Evolutionary conservation across 2,888 invertebrate species (phyloP), one percentile per base, ranked within the genome.

Genomic region (Rhyacophila evoluta): DNA sequence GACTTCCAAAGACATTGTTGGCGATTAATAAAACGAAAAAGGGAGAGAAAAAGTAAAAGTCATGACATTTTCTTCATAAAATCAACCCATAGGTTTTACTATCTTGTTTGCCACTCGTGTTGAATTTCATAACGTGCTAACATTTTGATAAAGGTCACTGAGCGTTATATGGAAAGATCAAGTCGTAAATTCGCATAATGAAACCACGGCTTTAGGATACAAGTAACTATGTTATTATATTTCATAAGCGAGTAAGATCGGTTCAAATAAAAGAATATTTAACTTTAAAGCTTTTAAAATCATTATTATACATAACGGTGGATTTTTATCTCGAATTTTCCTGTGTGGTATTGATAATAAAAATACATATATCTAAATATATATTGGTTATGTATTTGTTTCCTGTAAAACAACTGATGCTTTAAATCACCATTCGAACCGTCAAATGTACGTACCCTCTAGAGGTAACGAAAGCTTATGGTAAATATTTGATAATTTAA

Each of bases 91-190:
- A 55, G 19, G 55, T 38, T 69, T 39, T 38, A 73, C 38, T 39
- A 29, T 29, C 25, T 27, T 4, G 68, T 33, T 19, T 55, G 10
- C 55, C 19, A 55, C 77, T 75, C 72, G 79, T 78, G 79, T 81
- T 79, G 77, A 79, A 78, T 73, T 75, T 71, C 79, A 41, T 81
- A 81, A 81, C 81, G 81, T 81, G 81, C 77, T 81, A 81, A 81
- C 81, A 81, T 81, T 81, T 55, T 81, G 79, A 68, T 74, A 81
- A 81, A 81, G 81, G 81, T 79, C 81, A 75, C 74, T 77, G 75
- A 69, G 79, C 72, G 36, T 75, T 74, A 72, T 81, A 72, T 29
- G 75, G 69, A 81, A 81, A 81, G 81, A 79, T 81, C 81, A 79
- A 68, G 72, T 76, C 75, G 70, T 78, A 28, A 67, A 67, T 69